Base-by-base conservation (phyloP, 2,113 vertebrate genomes). In the Benitochromis conjunctus region DNA sequence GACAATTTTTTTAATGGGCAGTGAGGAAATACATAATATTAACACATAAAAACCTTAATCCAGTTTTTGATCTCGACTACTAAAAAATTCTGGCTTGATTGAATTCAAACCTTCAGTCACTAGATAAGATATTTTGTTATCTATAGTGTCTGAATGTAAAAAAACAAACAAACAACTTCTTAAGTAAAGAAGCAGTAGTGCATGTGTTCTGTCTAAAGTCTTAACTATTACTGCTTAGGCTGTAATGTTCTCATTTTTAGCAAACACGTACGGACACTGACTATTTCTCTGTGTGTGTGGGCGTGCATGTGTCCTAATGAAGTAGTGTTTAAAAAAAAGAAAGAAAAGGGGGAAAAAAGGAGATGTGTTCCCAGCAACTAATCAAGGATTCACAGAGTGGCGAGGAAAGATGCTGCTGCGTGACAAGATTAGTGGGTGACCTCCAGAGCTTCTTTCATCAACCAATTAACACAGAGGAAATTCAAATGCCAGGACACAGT, bases 391-490 rank as follows among this genome's bases (percentile, higher is more conserved):
- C 82, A 80, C 21, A 91, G 91, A 88, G 81, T 18, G 57, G 46
- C 12, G 38, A 81, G 81, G 56, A 78, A 90, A 84, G 87, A 88
- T 84, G 86, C 62, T 29, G 81, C 88, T 84, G 87, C 54, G 83
- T 92, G 86, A 91, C 89, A 84, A 90, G 92, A 95, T 92, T 90
- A 91, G 91, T 71, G 88, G 87, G 51, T 94, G 93, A 94, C 93
- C 92, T 93, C 89, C 58, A 48, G 80, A 91, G 87, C 82, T 91
- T 86, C 90, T 90, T 94, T 93, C 90, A 93, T 94, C 90, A 88
- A 82, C 87, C 91, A 94, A 95, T 96, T 95, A 96, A 95, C 85
- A 85, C 78, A 53, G 86, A 62, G 69, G 64, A 92, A 92, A 92
- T 85, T 55, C 83, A 89, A 91, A 56, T 83, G 88, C 86, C 90